These are phyloP conservation scores for Muntiacus muntjak DNA, from an alignment of 2,113 vertebrate genomes.

Conservation along the genomic window DNA sequence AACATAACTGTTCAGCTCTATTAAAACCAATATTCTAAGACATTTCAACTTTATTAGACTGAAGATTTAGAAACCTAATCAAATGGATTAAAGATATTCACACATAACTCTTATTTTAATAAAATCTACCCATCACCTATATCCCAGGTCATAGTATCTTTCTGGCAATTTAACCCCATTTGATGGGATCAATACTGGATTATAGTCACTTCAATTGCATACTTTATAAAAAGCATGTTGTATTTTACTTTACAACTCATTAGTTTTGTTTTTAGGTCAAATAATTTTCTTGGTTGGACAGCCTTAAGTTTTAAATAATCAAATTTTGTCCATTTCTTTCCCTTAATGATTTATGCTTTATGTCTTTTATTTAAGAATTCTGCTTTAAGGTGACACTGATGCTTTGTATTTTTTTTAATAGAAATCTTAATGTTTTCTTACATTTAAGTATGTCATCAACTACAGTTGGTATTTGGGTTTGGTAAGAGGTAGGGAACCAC, in stretches of 20 bases:
- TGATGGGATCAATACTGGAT: neutral
- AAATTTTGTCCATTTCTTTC: neutral
- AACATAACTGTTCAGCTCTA: neutral
- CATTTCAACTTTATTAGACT: neutral
- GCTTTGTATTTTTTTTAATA: neutral
- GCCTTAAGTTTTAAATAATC: neutral
- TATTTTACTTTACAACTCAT: neutral
- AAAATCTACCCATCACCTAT: neutral
- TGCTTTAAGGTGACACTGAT: neutral
- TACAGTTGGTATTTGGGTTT: neutral
- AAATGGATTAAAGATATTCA: neutral
- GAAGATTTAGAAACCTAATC: constrained; percentile 14
- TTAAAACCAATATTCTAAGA: neutral
- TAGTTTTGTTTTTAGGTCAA: constrained; percentile 5
- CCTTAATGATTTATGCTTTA: neutral
- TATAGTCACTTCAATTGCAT: neutral
- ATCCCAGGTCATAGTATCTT: neutral
- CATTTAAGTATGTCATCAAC: neutral
- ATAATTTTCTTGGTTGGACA: constrained; percentile 11
- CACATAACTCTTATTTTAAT: neutral
- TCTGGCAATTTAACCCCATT: neutral
- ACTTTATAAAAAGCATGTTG: constrained; percentile 7
- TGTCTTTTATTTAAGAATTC: neutral
- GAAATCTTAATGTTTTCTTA: neutral
- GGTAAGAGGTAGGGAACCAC: neutral